These are phyloP conservation scores for Peromyscus polionotus DNA, from an alignment of 2,113 vertebrate species.

Conservation along the genomic window DNA sequence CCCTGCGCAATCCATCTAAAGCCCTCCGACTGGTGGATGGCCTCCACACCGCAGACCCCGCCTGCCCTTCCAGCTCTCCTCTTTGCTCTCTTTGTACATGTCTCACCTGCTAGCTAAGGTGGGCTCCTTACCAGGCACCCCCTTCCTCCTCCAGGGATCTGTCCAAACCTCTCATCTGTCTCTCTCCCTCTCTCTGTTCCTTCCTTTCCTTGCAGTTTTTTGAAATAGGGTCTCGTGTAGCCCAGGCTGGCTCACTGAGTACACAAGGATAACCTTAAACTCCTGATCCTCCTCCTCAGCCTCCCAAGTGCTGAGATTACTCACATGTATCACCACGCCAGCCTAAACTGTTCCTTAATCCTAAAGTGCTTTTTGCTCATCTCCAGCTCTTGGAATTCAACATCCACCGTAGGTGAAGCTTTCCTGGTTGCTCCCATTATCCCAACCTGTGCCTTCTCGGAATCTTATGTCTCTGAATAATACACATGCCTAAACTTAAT, in stretches of 20 bases:
- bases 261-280: neutral
- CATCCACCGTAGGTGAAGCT: neutral
- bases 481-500: too few relatives aligned
- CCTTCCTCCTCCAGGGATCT: neutral
- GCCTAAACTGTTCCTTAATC: neutral
- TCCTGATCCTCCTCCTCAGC: neutral
- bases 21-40: neutral
- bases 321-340: accelerated
- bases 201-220: neutral
- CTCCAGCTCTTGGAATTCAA: neutral
- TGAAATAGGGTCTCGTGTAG: neutral
- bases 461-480: neutral
- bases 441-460: neutral
- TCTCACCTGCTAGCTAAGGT: neutral
- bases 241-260: neutral
- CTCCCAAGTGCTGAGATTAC: too few relatives aligned
- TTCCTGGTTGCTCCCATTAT: neutral
- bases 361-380: neutral
- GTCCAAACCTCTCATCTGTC: neutral
- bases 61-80: neutral
- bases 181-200: too few relatives aligned
- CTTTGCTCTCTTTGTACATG: neutral
- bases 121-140: neutral
- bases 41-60: neutral
- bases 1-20: neutral